Evolutionary conservation across 2,888 invertebrate species (phyloP).

Genomic region (Leptinotarsa peninsularis): DNA sequence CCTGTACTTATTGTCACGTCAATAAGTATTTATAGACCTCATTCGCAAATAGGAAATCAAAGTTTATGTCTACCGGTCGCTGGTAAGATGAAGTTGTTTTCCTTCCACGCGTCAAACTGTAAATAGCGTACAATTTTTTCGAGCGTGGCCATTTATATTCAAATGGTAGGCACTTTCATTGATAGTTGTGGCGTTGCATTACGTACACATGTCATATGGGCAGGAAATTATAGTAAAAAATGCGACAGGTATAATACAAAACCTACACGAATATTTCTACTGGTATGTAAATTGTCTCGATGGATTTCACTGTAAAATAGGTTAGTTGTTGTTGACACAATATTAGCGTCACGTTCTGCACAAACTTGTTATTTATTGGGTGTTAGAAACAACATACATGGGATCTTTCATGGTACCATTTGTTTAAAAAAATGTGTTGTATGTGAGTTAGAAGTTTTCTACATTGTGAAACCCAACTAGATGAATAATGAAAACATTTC

Average conservation of each 20-base stretch:
- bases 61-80: conserved; percentile 14
- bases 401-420: no score
- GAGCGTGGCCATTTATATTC: conserved; percentile 21
- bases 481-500: no score
- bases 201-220: background rate
- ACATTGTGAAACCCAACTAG: no score
- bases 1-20: background rate
- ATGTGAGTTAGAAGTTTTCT: no score
- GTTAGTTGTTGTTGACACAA: conserved; percentile 7
- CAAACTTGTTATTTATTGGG: background rate
- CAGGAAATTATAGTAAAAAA: conserved; percentile 8
- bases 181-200: conserved; percentile 7
- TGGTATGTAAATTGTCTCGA: conserved; percentile 1
- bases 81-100: conserved; percentile 11
- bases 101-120: conserved; percentile 22
- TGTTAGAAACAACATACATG: no score
- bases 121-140: conserved; percentile 11
- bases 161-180: conserved; percentile 22
- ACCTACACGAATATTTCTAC: conserved; percentile 16
- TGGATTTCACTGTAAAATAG: background rate
- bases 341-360: background rate
- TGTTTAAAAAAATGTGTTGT: no score
- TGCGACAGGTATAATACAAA: background rate
- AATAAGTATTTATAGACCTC: background rate
- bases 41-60: background rate